Percentiles rank a stretch among this genome's conserved stretches.
Evolutionary conservation across 2,797 vertebrate genomes (phyloP).

Genomic region (Lithobates pipiens): DNA sequence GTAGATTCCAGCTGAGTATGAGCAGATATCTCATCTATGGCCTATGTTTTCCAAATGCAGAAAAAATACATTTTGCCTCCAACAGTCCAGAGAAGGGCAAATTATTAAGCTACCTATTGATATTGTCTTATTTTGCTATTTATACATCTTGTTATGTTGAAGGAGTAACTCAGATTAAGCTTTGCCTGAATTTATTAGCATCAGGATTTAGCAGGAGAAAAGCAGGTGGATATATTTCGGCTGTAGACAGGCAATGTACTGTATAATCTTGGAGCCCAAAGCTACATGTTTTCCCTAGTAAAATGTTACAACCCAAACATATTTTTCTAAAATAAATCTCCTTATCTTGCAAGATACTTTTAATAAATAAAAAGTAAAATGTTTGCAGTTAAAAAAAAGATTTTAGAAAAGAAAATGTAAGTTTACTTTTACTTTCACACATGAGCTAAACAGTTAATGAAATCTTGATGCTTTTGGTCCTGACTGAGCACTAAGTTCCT

Average conservation of each 20-base stretch:
- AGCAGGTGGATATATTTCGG: background rate
- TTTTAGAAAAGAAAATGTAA: too few species aligned
- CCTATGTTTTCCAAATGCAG: too few species aligned
- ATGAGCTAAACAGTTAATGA: too few species aligned
- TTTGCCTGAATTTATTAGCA: background rate
- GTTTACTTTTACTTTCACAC: too few species aligned
- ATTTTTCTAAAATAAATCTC: background rate
- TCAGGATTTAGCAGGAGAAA: background rate
- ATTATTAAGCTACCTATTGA: background rate
- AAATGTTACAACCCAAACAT: background rate
- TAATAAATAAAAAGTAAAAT: too few species aligned
- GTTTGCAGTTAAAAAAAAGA: too few species aligned
- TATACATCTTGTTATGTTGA: background rate
- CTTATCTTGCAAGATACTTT: background rate
- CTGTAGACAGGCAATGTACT: background rate
- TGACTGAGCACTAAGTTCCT: too few species aligned
- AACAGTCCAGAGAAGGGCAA: background rate
- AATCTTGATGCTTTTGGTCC: too few species aligned
- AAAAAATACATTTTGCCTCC: background rate
- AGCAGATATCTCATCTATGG: too few species aligned
- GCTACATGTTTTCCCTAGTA: background rate
- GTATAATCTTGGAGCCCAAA: background rate
- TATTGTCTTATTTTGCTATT: background rate
- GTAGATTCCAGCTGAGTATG: too few species aligned
- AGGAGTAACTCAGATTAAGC: background rate